Evolutionary conservation across 2,113 vertebrate genomes (phyloP).

Genomic region (Tupaia chinensis): DNA sequence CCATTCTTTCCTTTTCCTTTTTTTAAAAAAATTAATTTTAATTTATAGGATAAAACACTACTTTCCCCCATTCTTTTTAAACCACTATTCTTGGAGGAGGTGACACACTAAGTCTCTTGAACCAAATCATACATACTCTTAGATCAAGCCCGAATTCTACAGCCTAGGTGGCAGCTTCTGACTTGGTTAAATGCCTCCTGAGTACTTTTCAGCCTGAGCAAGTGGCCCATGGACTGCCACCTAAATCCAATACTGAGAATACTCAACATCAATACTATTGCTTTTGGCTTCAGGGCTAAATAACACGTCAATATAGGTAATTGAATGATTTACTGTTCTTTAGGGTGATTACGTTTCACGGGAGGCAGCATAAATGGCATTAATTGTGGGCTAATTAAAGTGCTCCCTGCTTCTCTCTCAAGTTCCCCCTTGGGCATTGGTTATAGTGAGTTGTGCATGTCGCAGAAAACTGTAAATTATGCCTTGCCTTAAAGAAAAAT

Average conservation of each 20-base stretch:
- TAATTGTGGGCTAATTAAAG: constrained; percentile 77
- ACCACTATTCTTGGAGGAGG: background rate
- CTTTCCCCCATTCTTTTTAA: background rate
- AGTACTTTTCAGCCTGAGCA: constrained; percentile 26
- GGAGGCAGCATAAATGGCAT: constrained; percentile 67
- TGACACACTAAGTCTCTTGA: background rate
- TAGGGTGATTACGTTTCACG: constrained; percentile 66
- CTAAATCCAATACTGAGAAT: constrained; percentile 41
- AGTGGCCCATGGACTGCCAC: background rate
- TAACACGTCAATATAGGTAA: constrained; percentile 64
- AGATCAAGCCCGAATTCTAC: background rate
- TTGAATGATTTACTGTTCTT: constrained; percentile 71
- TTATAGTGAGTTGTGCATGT: constrained; percentile 75
- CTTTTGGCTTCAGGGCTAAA: constrained; percentile 56
- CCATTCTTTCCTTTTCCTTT: background rate
- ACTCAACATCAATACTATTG: constrained; percentile 35
- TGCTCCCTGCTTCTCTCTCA: constrained; percentile 75
- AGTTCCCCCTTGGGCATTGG: constrained; percentile 68
- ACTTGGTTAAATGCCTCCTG: constrained; percentile 32
- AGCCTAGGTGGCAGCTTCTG: background rate
- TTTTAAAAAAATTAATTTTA: too few relatives aligned
- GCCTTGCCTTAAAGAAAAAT: constrained; percentile 83
- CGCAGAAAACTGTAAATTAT: constrained; percentile 81
- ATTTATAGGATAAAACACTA: too few relatives aligned
- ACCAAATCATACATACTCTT: background rate